A percentile compares a stretch with the other conserved stretches of the same genome.
Conservation (phyloP, 2,888 invertebrate species). For the Agrotis ipsilon region DNA sequence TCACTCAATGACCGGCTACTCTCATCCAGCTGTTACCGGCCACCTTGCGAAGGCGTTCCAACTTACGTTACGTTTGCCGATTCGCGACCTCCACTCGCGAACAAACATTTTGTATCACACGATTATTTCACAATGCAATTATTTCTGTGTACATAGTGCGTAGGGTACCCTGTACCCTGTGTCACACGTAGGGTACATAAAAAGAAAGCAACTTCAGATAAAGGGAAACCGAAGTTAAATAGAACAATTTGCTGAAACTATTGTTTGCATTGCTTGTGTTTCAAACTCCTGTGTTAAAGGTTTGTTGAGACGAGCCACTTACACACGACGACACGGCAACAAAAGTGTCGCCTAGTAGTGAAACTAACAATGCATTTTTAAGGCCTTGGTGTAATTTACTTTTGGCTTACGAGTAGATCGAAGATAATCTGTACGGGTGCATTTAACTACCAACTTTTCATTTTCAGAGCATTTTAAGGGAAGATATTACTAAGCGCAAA, state of each 20-base stretch:
- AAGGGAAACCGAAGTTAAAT: slow-evolving; percentile 55
- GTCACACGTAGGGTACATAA: slow-evolving; percentile 28
- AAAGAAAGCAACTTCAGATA: slow-evolving; percentile 45
- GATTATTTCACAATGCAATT: too few species aligned
- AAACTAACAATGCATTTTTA: too few species aligned
- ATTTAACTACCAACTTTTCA: too few species aligned
- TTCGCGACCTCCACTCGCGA: too few species aligned
- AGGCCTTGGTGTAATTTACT: neutral
- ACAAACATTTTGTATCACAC: too few species aligned
- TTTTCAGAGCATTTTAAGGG: too few species aligned
- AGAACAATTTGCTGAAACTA: slow-evolving; percentile 48
- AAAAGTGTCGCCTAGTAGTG: neutral
- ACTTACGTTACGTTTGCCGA: too few species aligned
- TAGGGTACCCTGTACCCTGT: neutral
- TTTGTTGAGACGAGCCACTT: neutral
- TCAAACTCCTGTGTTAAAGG: slow-evolving; percentile 34
- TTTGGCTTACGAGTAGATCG: neutral
- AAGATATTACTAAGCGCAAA: neutral
- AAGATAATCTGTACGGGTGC: too few species aligned
- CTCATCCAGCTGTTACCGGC: too few species aligned
- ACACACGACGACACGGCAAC: accelerated
- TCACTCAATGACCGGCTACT: too few species aligned
- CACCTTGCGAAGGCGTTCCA: too few species aligned
- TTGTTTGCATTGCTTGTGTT: slow-evolving; percentile 56
- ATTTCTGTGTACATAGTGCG: slow-evolving; percentile 12